Percentiles rank a stretch among this genome's conserved stretches.
Conservation (phyloP, 2,113 vertebrate species). For the Petromus typicus region DNA sequence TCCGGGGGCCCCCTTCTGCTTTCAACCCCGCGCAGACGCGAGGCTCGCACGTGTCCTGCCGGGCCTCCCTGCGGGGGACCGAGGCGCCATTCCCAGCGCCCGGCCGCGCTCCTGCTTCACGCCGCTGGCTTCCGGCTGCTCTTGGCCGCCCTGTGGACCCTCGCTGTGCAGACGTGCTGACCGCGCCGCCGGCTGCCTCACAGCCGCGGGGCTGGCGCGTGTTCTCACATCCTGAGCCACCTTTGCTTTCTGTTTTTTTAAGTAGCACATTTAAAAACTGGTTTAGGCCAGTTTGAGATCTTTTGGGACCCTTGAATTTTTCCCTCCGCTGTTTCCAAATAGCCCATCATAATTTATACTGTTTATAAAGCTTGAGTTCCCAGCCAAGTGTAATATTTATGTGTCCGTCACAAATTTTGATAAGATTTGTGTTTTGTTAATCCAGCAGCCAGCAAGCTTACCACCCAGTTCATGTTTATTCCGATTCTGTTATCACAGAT, state of each 20-base stretch:
- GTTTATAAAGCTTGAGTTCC: slow-evolving; percentile 64
- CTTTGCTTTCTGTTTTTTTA: slow-evolving; percentile 61
- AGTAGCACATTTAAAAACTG: slow-evolving; percentile 38
- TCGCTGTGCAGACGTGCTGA: background rate
- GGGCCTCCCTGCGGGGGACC: background rate
- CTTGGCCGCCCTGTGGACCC: background rate
- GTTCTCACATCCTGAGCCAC: background rate
- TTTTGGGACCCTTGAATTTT: slow-evolving; percentile 47
- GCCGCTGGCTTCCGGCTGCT: background rate
- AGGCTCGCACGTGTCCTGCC: background rate
- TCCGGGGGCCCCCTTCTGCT: background rate
- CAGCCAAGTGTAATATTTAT: slow-evolving; percentile 59
- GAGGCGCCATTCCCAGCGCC: background rate
- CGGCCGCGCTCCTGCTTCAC: background rate
- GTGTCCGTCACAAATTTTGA: slow-evolving; percentile 44
- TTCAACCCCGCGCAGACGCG: background rate
- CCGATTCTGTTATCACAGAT: slow-evolving; percentile 65
- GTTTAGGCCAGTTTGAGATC: background rate
- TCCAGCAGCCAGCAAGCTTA: slow-evolving; percentile 18
- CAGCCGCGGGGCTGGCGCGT: background rate
- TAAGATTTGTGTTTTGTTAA: slow-evolving; percentile 56
- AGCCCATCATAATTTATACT: slow-evolving; percentile 39
- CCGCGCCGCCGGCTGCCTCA: background rate
- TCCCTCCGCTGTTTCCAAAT: slow-evolving; percentile 62
- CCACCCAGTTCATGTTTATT: slow-evolving; percentile 59